Percentiles rank a stretch among this genome's conserved stretches.
These are phyloP conservation scores for Riparia riparia DNA, from an alignment of 2,113 vertebrate genomes.

Conservation along the genomic window DNA sequence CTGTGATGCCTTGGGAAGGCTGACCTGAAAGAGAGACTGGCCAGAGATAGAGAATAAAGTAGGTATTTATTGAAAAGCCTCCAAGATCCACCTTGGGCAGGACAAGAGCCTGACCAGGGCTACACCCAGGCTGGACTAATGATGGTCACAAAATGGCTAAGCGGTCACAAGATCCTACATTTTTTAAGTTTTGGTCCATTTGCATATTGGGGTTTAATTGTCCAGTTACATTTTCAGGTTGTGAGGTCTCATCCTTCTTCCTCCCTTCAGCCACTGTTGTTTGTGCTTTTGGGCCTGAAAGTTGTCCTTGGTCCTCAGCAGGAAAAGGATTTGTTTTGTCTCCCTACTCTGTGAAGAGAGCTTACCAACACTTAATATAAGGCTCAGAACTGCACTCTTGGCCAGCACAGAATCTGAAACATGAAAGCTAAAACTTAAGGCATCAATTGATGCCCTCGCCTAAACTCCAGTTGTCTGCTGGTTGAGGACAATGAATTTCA, in stretches of 20 bases:
- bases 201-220: not conserved
- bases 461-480: not conserved
- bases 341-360: not conserved
- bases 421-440: not conserved
- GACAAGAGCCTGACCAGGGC: not conserved
- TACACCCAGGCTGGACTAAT: not conserved
- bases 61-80: not conserved
- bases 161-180: rapidly evolving
- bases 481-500: not conserved
- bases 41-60: not conserved
- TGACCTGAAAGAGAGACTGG: not conserved
- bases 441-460: not conserved
- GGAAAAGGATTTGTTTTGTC: not conserved
- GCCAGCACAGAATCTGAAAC: not conserved
- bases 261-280: not conserved
- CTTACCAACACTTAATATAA: rapidly evolving
- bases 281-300: not conserved
- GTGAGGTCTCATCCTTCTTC: not conserved
- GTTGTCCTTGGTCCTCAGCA: not conserved
- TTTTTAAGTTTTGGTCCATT: not conserved
- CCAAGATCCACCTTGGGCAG: not conserved
- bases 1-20: not conserved
- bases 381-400: not conserved
- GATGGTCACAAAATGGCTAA: not conserved
- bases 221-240: not conserved